Percentiles rank a stretch among this genome's conserved stretches.
Conservation (phyloP, 2,888 invertebrate genomes). For the Watsonalla binaria region DNA sequence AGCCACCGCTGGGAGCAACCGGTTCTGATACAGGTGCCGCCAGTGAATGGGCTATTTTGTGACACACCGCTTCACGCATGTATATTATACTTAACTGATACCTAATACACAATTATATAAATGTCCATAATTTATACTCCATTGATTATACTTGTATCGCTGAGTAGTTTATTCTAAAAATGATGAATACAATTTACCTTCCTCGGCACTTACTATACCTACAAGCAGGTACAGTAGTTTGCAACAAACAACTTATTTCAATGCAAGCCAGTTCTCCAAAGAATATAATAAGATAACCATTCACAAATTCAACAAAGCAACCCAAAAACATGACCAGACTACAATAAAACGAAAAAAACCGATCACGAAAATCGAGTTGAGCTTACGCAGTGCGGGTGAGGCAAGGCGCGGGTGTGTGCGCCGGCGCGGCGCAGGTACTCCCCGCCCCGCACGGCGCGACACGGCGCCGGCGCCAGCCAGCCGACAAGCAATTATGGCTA, state of each 20-base stretch:
- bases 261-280: constrained; percentile 34
- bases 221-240: constrained; percentile 21
- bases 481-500: constrained; percentile 78
- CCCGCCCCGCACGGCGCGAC: constrained; percentile 52
- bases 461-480: constrained; percentile 75
- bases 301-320: constrained; percentile 72
- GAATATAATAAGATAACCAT: constrained; percentile 49
- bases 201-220: constrained; percentile 14
- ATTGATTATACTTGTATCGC: constrained; percentile 10
- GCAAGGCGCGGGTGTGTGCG: constrained; percentile 50
- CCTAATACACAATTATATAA: constrained; percentile 13
- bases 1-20: constrained; percentile 53
- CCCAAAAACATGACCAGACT: constrained; percentile 68
- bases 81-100: constrained; percentile 38
- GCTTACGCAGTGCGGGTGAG: constrained; percentile 52
- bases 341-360: constrained; percentile 59
- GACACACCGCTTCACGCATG: constrained; percentile 33
- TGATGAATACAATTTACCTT: constrained; percentile 8
- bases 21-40: constrained; percentile 65
- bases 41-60: constrained; percentile 48
- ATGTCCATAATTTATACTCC: background rate
- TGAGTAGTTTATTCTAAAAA: too few relatives aligned
- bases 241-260: constrained; percentile 38
- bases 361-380: constrained; percentile 72
- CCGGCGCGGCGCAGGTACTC: constrained; percentile 43